Percentiles rank a stretch among this genome's conserved stretches.
Evolutionary conservation across 2,888 invertebrate genomes (phyloP).

Genomic region (Agrypnus murinus): DNA sequence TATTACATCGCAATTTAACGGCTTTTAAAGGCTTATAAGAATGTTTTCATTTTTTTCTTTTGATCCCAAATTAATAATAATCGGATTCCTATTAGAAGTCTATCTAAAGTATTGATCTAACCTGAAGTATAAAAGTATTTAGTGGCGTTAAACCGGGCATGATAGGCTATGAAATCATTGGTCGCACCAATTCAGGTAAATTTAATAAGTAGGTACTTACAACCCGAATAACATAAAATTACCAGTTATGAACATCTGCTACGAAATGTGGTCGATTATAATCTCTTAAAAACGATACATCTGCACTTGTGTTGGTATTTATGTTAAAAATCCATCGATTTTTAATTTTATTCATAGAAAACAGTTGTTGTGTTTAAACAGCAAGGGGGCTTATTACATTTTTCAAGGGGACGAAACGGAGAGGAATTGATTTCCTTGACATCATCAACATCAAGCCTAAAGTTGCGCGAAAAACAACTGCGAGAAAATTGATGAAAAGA

Average conservation of each 20-base stretch:
- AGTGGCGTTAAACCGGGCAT: slow-evolving; percentile 35
- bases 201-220: slow-evolving; percentile 49
- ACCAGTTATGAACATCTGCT: slow-evolving; percentile 56
- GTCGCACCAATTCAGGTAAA: slow-evolving; percentile 49
- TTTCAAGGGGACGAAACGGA: slow-evolving; percentile 1
- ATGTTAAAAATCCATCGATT: slow-evolving; percentile 35
- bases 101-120: slow-evolving; percentile 33
- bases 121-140: slow-evolving; percentile 29
- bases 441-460: slow-evolving; percentile 24
- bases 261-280: slow-evolving; percentile 36
- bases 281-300: slow-evolving; percentile 42
- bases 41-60: background rate
- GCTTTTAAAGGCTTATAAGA: background rate
- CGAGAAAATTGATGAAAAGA: slow-evolving; percentile 57
- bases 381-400: background rate
- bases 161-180: slow-evolving; percentile 40
- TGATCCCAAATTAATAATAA: slow-evolving; percentile 6
- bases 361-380: slow-evolving; percentile 4
- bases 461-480: slow-evolving; percentile 37
- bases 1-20: too few relatives aligned
- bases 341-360: slow-evolving; percentile 31
- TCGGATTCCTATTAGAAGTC: slow-evolving; percentile 18
- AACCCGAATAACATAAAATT: slow-evolving; percentile 55
- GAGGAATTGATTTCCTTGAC: slow-evolving; percentile 37
- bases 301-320: slow-evolving; percentile 34